These are phyloP conservation scores for Strigops habroptila DNA, from an alignment of 2,113 vertebrate species.

Conservation along the genomic window DNA sequence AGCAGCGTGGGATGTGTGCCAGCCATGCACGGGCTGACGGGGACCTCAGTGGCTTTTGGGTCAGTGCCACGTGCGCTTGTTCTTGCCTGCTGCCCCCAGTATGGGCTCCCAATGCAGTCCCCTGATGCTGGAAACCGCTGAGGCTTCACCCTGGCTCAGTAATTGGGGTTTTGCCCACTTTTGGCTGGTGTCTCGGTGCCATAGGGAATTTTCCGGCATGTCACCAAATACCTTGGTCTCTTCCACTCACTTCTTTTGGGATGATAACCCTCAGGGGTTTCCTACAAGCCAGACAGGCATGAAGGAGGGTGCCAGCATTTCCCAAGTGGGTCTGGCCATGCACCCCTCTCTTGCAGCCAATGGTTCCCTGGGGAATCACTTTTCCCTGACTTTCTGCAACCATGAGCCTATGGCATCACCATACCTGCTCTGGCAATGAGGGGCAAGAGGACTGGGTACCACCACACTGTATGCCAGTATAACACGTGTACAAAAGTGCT, in stretches of 20 bases:
- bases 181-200: accelerated
- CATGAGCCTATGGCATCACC: accelerated
- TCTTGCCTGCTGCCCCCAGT: accelerated
- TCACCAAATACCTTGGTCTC: not conserved
- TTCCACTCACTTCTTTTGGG: not conserved
- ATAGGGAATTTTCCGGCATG: not conserved
- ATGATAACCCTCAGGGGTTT: not conserved
- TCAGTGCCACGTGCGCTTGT: accelerated
- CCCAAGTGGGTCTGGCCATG: accelerated
- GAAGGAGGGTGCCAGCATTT: not conserved
- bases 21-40: accelerated
- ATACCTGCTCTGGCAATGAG: not conserved
- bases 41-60: accelerated
- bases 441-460: not conserved
- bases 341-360: not conserved
- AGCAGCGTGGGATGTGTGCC: not conserved
- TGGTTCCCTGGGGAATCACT: not conserved
- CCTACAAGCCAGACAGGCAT: accelerated
- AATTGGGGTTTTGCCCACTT: not conserved
- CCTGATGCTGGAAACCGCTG: not conserved
- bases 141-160: not conserved
- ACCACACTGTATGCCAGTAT: accelerated
- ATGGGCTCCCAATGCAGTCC: not conserved
- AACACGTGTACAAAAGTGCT: accelerated
- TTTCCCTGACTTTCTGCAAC: accelerated